phyloP scores from a whole-genome alignment of 2,797 vertebrate genomes.

The Euthynnus affinis region DNA sequence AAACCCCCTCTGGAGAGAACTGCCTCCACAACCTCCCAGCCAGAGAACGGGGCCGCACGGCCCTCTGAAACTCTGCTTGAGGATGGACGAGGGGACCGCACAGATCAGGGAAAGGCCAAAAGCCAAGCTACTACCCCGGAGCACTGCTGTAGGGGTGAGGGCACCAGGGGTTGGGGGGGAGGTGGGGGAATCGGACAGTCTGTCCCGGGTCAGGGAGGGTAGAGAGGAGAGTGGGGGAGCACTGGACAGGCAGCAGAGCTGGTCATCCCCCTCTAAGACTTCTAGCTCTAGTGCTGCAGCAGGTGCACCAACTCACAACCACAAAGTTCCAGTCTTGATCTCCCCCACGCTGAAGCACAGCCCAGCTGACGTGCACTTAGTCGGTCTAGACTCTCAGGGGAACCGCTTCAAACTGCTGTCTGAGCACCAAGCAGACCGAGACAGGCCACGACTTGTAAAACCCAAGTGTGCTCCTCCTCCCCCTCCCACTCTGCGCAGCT shows the following conservation, averaged over 20 bases:
- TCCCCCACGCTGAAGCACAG: conserved; percentile 96
- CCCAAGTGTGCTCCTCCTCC: conserved; percentile 98
- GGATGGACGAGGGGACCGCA: conserved; percentile 92
- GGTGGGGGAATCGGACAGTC: conserved; percentile 76
- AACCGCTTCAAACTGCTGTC: conserved; percentile 98
- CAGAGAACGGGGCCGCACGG: conserved; percentile 89
- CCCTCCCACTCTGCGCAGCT: conserved; percentile 91
- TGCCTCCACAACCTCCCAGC: conserved; percentile 92
- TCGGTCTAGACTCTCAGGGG: conserved; percentile 98
- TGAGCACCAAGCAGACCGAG: conserved; percentile 94
- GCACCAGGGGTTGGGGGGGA: conserved; percentile 86
- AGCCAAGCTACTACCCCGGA: conserved; percentile 94
- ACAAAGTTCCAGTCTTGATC: conserved; percentile 99
- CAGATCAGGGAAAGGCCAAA: conserved; percentile 95
- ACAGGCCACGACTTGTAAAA: conserved; percentile 95
- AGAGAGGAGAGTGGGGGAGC: conserved; percentile 71
- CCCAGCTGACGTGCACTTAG: conserved; percentile 94
- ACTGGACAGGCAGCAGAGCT: conserved; percentile 84
- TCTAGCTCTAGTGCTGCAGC: conserved; percentile 60
- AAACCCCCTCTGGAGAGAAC: conserved; percentile 95
- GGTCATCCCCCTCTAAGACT: conserved; percentile 92
- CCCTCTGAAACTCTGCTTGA: conserved; percentile 86
- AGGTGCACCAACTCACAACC: conserved; percentile 91
- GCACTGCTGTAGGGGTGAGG: conserved; percentile 77
- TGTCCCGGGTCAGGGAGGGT: conserved; percentile 86